A percentile compares a stretch with the other conserved stretches of the same genome.
phyloP scores from a whole-genome alignment of 1,140 invertebrate species.

The Propsilocerus akamusi region DNA sequence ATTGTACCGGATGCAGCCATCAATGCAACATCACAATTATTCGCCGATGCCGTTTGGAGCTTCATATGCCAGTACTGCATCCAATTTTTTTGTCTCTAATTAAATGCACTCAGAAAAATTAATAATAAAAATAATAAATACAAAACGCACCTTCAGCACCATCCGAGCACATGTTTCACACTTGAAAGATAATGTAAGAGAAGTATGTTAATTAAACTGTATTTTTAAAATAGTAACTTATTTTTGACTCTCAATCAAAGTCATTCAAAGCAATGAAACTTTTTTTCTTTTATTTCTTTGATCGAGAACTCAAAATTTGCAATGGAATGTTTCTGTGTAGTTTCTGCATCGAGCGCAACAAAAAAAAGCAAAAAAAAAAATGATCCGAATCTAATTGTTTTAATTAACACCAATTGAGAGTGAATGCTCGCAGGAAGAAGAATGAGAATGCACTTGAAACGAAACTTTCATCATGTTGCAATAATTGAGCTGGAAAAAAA shows the following conservation, averaged over 20 bases:
- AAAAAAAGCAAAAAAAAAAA: not conserved
- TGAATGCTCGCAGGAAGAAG: no score
- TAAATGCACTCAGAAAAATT: not conserved
- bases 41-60: no score
- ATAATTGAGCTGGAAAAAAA: not conserved
- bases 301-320: not conserved
- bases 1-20: no score
- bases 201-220: not conserved
- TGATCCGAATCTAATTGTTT: not conserved
- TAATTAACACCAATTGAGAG: slow-evolving; percentile 4
- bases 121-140: not conserved
- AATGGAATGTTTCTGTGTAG: not conserved
- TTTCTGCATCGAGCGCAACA: not conserved
- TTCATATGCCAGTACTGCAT: no score
- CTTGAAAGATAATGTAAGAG: slow-evolving; percentile 2
- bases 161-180: slow-evolving; percentile 1
- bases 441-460: not conserved
- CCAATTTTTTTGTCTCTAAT: slow-evolving; percentile 3
- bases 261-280: not conserved
- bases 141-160: not conserved
- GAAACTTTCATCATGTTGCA: not conserved
- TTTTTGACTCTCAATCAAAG: not conserved
- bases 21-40: no score
- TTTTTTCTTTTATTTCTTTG: not conserved
- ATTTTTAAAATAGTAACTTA: not conserved